A percentile compares a stretch with the other conserved stretches of the same genome.
Evolutionary conservation across 2,797 vertebrate species (phyloP).

Genomic region (Tamandua tetradactyla): DNA sequence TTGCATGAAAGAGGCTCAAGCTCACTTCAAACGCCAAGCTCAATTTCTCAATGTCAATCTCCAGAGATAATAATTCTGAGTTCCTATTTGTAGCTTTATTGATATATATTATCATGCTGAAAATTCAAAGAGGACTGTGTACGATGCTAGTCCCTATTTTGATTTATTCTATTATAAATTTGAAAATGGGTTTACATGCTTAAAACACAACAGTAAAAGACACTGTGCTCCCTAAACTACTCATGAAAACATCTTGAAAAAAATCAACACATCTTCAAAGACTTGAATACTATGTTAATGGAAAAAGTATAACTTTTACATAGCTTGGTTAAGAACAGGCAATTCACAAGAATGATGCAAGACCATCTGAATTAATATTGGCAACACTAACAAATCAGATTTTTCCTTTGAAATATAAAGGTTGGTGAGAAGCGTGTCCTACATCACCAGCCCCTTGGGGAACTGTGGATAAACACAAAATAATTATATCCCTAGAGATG

Average conservation of each 20-base stretch:
- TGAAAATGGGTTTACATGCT: background rate
- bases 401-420: background rate
- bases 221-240: background rate
- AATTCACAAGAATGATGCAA: background rate
- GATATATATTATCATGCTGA: background rate
- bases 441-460: constrained; percentile 47
- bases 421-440: background rate
- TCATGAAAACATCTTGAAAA: background rate
- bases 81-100: background rate
- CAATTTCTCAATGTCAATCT: background rate
- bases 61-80: background rate
- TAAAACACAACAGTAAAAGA: constrained; percentile 4
- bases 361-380: background rate
- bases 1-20: background rate
- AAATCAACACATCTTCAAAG: background rate
- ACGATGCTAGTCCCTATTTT: background rate
- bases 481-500: constrained; percentile 92
- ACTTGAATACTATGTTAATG: background rate
- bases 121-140: background rate
- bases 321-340: background rate
- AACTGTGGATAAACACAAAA: constrained; percentile 77
- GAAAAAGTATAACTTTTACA: background rate
- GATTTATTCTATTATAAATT: rapidly evolving
- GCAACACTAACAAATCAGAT: constrained; percentile 18
- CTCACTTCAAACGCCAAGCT: background rate